Percentiles rank a stretch among this genome's conserved stretches.
These are phyloP conservation scores for Ostrea edulis DNA, from an alignment of 1,140 invertebrate species.

Conservation along the genomic window DNA sequence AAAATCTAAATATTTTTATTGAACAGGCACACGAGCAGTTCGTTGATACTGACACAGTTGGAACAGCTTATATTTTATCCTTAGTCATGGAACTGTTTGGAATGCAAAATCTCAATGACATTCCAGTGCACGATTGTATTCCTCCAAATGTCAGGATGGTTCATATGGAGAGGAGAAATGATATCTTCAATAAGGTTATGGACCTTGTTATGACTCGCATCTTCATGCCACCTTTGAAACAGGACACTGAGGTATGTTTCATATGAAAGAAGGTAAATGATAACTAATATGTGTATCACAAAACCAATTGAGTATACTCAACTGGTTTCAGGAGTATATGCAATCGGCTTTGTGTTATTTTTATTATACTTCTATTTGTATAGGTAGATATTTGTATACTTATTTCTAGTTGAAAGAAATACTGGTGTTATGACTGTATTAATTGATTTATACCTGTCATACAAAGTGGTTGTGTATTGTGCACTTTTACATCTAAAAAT, in stretches of 20 bases:
- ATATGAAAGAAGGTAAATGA: background rate
- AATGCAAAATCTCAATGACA: constrained; percentile 30
- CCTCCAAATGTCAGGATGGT: no score
- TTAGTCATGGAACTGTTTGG: constrained; percentile 35
- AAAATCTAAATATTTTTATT: background rate
- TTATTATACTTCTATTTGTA: no score
- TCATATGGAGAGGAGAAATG: background rate
- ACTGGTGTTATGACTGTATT: no score
- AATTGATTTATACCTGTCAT: no score
- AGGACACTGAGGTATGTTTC: background rate
- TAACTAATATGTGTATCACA: no score
- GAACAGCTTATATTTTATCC: constrained; percentile 21
- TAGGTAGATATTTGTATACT: background rate
- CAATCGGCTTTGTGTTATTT: no score
- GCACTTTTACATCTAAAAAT: no score
- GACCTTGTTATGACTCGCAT: background rate
- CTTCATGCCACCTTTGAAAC: background rate
- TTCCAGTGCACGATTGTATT: background rate
- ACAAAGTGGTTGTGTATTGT: no score
- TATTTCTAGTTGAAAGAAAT: no score
- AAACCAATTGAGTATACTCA: no score
- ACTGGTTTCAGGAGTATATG: background rate
- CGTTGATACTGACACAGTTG: background rate
- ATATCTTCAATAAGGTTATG: background rate
- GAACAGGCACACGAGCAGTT: constrained; percentile 42